Percentiles rank a stretch among this genome's conserved stretches.
Conservation (phyloP, 2,797 vertebrate genomes). For the Micromesistius poutassou region DNA sequence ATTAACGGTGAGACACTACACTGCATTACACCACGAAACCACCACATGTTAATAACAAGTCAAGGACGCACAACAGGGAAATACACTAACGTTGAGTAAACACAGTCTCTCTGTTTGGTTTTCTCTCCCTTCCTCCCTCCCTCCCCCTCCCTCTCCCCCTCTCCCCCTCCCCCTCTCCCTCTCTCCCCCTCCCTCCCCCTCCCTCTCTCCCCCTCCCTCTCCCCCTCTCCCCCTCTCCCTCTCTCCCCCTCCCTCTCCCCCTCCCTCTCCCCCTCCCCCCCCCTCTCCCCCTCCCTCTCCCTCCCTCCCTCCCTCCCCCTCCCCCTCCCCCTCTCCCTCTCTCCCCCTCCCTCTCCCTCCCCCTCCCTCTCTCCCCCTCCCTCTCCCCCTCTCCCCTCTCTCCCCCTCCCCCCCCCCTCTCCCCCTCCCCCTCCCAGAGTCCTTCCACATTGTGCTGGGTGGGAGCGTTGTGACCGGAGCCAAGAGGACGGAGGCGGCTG, state of each 20-base stretch:
- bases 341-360: not conserved
- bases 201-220: constrained; percentile 32
- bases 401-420: constrained; percentile 31
- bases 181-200: constrained; percentile 21
- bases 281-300: not conserved
- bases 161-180: constrained; percentile 34
- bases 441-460: constrained; percentile 86
- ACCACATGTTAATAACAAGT: no score
- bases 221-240: no score
- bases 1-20: constrained; percentile 81
- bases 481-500: constrained; percentile 62
- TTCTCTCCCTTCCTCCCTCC: not conserved
- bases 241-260: constrained; percentile 32
- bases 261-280: not conserved
- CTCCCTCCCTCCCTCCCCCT: not conserved
- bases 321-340: no score
- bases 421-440: constrained; percentile 71
- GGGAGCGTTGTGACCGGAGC: constrained; percentile 83
- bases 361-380: not conserved
- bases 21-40: not conserved
- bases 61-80: not conserved
- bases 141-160: not conserved
- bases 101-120: not conserved
- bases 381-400: not conserved
- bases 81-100: not conserved